phyloP scores from a whole-genome alignment of 2,888 invertebrate species.

The Adelphocoris suturalis region DNA sequence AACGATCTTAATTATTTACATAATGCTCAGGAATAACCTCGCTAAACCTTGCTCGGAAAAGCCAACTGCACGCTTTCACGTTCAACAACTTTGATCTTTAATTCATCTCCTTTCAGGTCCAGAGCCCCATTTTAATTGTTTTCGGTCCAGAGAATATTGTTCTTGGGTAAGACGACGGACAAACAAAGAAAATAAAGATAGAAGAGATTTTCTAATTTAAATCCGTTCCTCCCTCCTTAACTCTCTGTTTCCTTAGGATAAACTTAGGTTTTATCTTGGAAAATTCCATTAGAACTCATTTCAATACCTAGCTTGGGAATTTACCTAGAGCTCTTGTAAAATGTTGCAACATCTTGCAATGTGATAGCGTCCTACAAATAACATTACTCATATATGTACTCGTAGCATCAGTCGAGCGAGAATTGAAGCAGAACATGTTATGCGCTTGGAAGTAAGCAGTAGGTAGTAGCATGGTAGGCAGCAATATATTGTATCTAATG shows the following conservation, averaged over 20 bases:
- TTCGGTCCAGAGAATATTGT: constrained; percentile 30
- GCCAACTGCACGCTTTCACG: background rate
- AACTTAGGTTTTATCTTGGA: background rate
- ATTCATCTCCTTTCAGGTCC: constrained; percentile 47
- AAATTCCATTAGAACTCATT: background rate
- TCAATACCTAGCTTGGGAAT: too few species aligned
- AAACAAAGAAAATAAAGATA: constrained; percentile 39
- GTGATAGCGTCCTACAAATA: too few species aligned
- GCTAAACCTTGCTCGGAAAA: background rate
- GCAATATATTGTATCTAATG: too few species aligned
- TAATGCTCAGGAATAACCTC: background rate
- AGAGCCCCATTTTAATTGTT: constrained; percentile 34
- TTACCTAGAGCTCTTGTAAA: too few species aligned
- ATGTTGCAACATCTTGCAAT: too few species aligned
- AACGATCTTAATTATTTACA: background rate
- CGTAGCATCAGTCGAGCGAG: too few species aligned
- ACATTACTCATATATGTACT: too few species aligned
- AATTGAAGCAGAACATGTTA: too few species aligned
- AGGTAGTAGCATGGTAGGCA: too few species aligned
- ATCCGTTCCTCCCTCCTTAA: background rate
- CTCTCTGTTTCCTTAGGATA: background rate
- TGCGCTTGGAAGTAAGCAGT: too few species aligned
- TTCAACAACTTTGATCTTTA: constrained; percentile 39
- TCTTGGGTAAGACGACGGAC: background rate
- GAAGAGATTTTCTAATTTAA: constrained; percentile 14